Conservation (phyloP, 2,113 vertebrate species). For the Dryoscopus gambensis region DNA sequence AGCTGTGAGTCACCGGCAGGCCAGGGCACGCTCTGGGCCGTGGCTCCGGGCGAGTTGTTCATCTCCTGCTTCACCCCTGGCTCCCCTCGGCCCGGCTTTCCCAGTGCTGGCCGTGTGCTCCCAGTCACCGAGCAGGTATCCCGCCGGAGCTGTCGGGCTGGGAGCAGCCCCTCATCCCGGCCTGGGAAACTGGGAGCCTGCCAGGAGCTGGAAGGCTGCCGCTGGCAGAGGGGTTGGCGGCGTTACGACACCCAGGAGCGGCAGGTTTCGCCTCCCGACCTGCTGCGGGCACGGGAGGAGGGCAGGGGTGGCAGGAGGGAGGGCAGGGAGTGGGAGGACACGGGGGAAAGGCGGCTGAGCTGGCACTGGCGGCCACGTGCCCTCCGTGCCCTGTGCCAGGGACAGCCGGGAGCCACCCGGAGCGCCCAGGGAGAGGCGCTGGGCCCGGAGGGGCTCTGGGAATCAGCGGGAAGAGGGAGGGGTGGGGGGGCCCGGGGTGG, state of each 20-base stretch:
- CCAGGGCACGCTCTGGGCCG: conserved; percentile 42
- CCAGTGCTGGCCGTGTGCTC: conserved; percentile 36
- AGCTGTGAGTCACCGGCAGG: conserved; percentile 58
- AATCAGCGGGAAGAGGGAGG: not conserved
- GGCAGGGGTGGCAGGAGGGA: not conserved
- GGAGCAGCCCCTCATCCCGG: conserved; percentile 46
- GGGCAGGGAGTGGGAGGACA: not conserved
- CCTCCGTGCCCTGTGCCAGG: not conserved
- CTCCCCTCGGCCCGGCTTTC: conserved; percentile 52
- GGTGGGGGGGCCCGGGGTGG: not conserved
- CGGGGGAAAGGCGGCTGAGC: not conserved
- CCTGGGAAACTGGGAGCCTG: conserved; percentile 62
- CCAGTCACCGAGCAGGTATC: conserved; percentile 57
- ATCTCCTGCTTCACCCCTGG: conserved; percentile 49
- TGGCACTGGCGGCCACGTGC: not conserved
- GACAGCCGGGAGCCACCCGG: not conserved
- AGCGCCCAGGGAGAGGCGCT: not conserved
- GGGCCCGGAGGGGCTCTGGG: not conserved
- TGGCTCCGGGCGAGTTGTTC: conserved; percentile 49
- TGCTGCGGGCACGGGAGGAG: not conserved
- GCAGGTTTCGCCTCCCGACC: conserved; percentile 74
- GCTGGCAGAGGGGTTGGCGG: not conserved
- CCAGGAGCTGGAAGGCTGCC: conserved; percentile 48
- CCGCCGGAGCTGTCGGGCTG: conserved; percentile 62
- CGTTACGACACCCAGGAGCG: conserved; percentile 27